Base-by-base conservation (phyloP, 92 coral and sea anemone species). In the Anthopleura xanthogrammica region DNA sequence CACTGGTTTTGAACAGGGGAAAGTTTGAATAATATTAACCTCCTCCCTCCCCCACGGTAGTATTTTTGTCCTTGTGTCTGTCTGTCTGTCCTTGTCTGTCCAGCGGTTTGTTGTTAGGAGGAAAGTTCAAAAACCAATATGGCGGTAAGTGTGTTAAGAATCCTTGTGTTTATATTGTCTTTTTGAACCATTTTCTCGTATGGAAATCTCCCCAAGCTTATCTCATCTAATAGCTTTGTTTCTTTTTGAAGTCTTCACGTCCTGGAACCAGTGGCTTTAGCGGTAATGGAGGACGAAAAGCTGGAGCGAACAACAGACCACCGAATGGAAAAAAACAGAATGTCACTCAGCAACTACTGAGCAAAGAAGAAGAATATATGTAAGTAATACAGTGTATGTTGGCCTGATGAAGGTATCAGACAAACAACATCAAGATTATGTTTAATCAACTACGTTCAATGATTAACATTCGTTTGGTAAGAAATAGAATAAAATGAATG, bases 361-460 rank as follows among this genome's bases (percentile, higher is more conserved):
- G 87, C 79, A 97, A 97, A 88, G 99, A 97, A 78, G 97, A 97
- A 23, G 99, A 97, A 83, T 97, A 97, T 72, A 91, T 94, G 99
- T 97, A 70, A 84, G 99, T 7, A 24, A 20, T 46, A 58, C 17
- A 54, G 7, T 16, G 52, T 56, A 54, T 11, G 7, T 41, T 2
- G 24, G 24, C 7, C 10, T 62, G 29, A 22, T 22, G 23, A 20
- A 7, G 29, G 36, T 57, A 19, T 14, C 62, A 7, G 62, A 12
- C 36, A 3, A 19, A 57, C 16, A 57, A 14, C 62, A 3, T 57
- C 64, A 57, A 1, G 20, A 57, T 14, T 3, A 12, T 16, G 20
- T 80, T 29, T 29, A 1, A 29, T 29, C 36, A 29, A 29, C 36
- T 29, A 29, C 36, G 36, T 29, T 29, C 0, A 29, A 29, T 29